Conservation (phyloP, 2,113 vertebrate species). For the Tupaia chinensis region DNA sequence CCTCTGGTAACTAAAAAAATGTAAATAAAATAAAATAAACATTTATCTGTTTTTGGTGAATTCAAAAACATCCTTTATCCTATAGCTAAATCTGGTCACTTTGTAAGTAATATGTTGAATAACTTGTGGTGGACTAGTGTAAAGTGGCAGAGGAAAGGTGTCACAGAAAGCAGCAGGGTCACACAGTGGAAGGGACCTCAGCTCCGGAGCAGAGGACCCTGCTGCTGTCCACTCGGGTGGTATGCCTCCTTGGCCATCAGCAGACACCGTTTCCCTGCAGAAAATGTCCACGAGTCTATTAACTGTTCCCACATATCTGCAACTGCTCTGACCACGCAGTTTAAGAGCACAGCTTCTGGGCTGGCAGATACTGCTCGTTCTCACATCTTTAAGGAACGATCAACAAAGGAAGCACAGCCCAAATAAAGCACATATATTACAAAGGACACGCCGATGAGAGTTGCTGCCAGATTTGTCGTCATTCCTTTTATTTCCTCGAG, state of each 20-base stretch:
- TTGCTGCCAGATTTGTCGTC: neutral
- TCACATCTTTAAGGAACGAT: conserved; percentile 40
- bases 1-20: too few relatives aligned
- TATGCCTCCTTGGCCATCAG: neutral
- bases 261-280: neutral
- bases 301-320: neutral
- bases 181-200: neutral
- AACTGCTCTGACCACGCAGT: neutral
- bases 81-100: neutral
- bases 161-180: neutral
- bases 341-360: neutral
- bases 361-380: neutral
- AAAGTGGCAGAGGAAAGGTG: neutral
- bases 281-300: conserved; percentile 7
- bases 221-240: neutral
- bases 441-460: neutral
- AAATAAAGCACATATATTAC: conserved; percentile 33
- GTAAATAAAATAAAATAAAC: neutral
- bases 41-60: neutral
- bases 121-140: neutral
- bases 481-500: conserved; percentile 13
- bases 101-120: neutral
- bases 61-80: neutral
- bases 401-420: conserved; percentile 9
- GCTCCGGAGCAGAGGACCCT: neutral